Conservation (phyloP, 1,140 invertebrate species). For the Cepaea nemoralis region DNA sequence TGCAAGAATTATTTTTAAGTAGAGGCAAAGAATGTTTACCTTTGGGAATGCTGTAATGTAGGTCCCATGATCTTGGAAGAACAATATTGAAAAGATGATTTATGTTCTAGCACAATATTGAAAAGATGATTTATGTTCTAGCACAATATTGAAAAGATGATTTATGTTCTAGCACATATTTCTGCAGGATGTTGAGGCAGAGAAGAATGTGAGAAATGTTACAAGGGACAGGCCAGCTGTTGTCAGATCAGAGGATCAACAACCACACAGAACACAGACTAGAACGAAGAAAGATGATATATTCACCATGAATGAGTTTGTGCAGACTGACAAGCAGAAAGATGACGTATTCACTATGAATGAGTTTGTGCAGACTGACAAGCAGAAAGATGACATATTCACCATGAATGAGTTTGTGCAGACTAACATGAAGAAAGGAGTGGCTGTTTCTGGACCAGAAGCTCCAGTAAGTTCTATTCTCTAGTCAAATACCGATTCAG, state of each 20-base stretch:
- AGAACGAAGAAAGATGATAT: neutral
- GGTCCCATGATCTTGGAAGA: too few species aligned
- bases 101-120: too few species aligned
- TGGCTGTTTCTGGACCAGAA: conserved; percentile 56
- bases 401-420: conserved; percentile 63
- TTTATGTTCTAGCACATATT: neutral
- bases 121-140: too few species aligned
- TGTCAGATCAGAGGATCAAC: neutral
- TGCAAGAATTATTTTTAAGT: too few species aligned
- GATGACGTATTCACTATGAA: conserved; percentile 54
- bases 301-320: conserved; percentile 58
- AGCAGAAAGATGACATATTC: conserved; percentile 31
- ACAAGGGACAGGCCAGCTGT: conserved; percentile 5
- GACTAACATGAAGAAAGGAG: conserved; percentile 61
- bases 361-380: conserved; percentile 63
- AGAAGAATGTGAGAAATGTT: conserved; percentile 48
- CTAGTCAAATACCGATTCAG: too few species aligned
- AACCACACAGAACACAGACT: neutral
- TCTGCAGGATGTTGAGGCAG: conserved; percentile 44
- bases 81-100: too few species aligned
- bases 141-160: too few species aligned
- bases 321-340: conserved; percentile 63
- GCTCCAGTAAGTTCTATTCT: conserved; percentile 61
- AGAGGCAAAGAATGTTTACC: too few species aligned
- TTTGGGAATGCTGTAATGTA: too few species aligned